phyloP scores from a whole-genome alignment of 1,140 invertebrate genomes.

The Zaprionus nigranus region DNA sequence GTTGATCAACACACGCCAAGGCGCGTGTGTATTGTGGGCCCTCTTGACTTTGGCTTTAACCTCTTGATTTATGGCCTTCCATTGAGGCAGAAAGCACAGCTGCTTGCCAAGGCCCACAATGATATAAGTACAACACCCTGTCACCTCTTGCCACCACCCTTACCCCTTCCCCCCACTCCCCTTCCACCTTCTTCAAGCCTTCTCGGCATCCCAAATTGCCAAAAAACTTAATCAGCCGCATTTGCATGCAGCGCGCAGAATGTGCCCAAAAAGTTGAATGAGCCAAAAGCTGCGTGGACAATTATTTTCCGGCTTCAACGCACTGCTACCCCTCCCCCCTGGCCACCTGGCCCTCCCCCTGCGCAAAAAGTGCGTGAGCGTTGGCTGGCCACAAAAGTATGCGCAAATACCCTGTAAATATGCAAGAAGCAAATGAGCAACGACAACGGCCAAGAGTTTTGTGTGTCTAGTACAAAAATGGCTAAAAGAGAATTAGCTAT shows the following conservation, averaged over 20 bases:
- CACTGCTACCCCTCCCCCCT: neutral
- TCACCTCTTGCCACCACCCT: too few species aligned
- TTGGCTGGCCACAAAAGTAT: neutral
- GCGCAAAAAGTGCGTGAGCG: slow-evolving; percentile 43
- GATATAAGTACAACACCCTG: slow-evolving; percentile 3
- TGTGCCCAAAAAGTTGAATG: slow-evolving; percentile 69
- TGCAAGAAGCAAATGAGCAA: neutral
- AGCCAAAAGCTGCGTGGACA: slow-evolving; percentile 65
- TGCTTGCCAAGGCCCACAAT: slow-evolving; percentile 42
- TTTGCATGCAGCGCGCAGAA: slow-evolving; percentile 73
- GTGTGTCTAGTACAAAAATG: too few species aligned
- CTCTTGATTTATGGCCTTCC: slow-evolving; percentile 69
- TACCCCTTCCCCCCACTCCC: neutral
- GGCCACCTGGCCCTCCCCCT: neutral
- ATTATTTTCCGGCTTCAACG: slow-evolving; percentile 65
- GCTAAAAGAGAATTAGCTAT: neutral
- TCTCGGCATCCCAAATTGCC: slow-evolving; percentile 10
- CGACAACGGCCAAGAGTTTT: too few species aligned
- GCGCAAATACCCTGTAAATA: slow-evolving; percentile 19
- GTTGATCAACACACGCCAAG: slow-evolving; percentile 11
- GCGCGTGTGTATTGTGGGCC: slow-evolving; percentile 19
- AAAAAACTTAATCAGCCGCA: slow-evolving; percentile 63
- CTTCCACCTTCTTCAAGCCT: neutral
- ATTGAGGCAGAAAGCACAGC: slow-evolving; percentile 42
- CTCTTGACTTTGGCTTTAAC: slow-evolving; percentile 39